phyloP scores from a whole-genome alignment of 1,140 invertebrate species.

The Bombus confusus region DNA sequence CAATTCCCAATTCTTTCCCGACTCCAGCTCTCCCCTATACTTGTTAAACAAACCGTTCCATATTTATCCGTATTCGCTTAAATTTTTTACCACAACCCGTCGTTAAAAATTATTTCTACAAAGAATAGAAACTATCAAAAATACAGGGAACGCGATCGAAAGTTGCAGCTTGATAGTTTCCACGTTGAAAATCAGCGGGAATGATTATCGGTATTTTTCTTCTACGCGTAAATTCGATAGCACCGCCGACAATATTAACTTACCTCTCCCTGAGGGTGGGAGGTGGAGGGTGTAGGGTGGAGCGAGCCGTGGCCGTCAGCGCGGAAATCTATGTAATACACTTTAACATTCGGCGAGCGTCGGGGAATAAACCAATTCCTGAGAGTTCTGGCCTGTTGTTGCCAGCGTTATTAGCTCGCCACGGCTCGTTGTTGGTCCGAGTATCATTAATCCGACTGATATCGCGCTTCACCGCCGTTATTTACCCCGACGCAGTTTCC shows the following conservation, averaged over 20 bases:
- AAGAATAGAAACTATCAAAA: not conserved
- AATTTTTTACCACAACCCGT: fast-evolving
- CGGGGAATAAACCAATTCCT: slow-evolving; percentile 28
- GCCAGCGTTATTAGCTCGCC: slow-evolving; percentile 19
- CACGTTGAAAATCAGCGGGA: not conserved
- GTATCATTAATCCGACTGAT: slow-evolving; percentile 40
- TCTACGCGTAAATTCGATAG: slow-evolving; percentile 23
- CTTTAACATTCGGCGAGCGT: slow-evolving; percentile 32
- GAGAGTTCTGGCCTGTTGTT: not conserved
- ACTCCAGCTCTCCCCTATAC: not conserved
- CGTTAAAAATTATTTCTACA: not conserved
- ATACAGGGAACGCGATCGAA: not conserved
- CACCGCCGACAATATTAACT: slow-evolving; percentile 27
- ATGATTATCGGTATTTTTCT: not conserved
- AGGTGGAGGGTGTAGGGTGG: not conserved
- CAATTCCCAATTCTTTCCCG: no score
- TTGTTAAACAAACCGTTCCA: not conserved
- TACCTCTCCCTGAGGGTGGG: not conserved
- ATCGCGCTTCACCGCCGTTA: slow-evolving; percentile 2
- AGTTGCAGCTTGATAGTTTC: not conserved
- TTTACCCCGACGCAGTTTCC: not conserved
- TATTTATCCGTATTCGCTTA: not conserved
- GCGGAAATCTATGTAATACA: slow-evolving; percentile 29
- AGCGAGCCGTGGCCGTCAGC: no score
- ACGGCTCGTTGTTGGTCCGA: slow-evolving; percentile 21